A percentile compares a stretch with the other conserved stretches of the same genome.
Conservation (phyloP, 2,797 vertebrate species). For the Clarias laeviceps region DNA sequence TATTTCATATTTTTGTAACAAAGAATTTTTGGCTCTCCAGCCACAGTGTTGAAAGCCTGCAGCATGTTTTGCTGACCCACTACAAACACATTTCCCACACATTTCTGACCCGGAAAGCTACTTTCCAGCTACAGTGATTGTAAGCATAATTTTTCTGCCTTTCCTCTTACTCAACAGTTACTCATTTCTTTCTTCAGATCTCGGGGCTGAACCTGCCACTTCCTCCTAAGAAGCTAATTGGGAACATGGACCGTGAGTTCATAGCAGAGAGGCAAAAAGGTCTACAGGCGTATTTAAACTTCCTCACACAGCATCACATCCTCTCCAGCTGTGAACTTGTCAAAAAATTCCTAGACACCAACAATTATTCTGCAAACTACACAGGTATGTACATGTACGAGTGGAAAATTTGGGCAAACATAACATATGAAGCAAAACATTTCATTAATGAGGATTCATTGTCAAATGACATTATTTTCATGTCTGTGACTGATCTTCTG, state of each 20-base stretch:
- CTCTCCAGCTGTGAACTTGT: conserved; percentile 86
- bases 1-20: not conserved
- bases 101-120: not conserved
- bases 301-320: conserved; percentile 90
- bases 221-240: conserved; percentile 94
- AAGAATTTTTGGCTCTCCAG: not conserved
- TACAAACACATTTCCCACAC: conserved; percentile 40
- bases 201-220: conserved; percentile 89
- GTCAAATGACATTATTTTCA: not conserved
- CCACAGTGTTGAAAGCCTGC: not conserved
- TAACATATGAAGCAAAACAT: not conserved
- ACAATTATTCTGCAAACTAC: conserved; percentile 93
- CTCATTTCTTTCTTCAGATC: conserved; percentile 72
- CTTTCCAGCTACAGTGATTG: conserved; percentile 22
- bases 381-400: conserved; percentile 72
- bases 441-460: not conserved
- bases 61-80: conserved; percentile 64
- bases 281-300: conserved; percentile 90
- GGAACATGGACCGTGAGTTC: conserved; percentile 98
- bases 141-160: not conserved
- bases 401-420: not conserved
- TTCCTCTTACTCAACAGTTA: not conserved
- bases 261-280: conserved; percentile 95
- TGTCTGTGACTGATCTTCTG: not conserved
- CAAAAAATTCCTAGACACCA: conserved; percentile 95